phyloP scores from a whole-genome alignment of 1,140 invertebrate genomes.

The Phymastichus coffea region DNA sequence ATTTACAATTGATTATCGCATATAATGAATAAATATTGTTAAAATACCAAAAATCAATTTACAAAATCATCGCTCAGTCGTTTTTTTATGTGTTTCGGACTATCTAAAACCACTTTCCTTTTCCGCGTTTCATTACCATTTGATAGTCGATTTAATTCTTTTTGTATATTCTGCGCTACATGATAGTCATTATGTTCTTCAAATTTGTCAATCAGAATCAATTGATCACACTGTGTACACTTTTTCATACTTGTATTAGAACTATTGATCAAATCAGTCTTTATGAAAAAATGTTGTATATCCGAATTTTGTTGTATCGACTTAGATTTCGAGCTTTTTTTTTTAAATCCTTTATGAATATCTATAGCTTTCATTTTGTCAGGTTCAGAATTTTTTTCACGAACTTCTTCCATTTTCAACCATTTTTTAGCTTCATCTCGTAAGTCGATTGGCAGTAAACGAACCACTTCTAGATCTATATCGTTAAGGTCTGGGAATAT shows the following conservation, averaged over 20 bases:
- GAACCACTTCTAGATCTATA: constrained; percentile 49
- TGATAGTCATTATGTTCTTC: constrained; percentile 72
- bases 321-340: constrained; percentile 28
- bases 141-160: constrained; percentile 43
- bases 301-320: constrained; percentile 13
- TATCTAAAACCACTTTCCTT: constrained; percentile 20
- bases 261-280: constrained; percentile 24
- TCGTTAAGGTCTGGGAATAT: constrained; percentile 57
- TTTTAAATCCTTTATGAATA: constrained; percentile 27
- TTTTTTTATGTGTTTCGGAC: constrained; percentile 20
- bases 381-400: constrained; percentile 10
- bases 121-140: constrained; percentile 8
- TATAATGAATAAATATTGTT: constrained; percentile 5
- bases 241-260: constrained; percentile 43
- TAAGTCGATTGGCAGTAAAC: constrained; percentile 47
- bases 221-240: constrained; percentile 66
- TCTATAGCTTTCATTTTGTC: constrained; percentile 29
- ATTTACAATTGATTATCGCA: constrained; percentile 10
- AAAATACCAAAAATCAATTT: constrained; percentile 25
- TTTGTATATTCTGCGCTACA: constrained; percentile 66
- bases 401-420: constrained; percentile 36
- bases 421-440: constrained; percentile 46
- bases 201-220: constrained; percentile 60
- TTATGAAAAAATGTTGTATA: constrained; percentile 46
- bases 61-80: constrained; percentile 10